Base-by-base conservation (phyloP, 2,113 vertebrate species). In the Podarcis muralis region DNA sequence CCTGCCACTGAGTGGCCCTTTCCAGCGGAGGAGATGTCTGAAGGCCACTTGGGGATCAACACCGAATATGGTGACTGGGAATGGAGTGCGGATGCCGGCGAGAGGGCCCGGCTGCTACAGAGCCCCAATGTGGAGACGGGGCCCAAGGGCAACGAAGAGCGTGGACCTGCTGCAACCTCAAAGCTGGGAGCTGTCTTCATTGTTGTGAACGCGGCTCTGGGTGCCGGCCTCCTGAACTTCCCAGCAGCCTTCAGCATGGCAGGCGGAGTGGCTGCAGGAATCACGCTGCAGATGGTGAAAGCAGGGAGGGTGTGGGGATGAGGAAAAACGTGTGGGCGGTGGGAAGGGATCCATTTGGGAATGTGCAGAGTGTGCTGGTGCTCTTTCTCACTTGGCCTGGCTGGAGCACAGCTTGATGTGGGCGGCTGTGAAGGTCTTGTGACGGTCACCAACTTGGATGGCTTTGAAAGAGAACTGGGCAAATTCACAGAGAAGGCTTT, bases 211-310 rank as follows among this genome's bases (percentile, higher is more conserved):
- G 99, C 99, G 2, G 99, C 99, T 0, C 95, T 99, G 0, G 99
- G 99, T 1, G 99, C 99, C 0, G 99, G 99, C 53, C 96, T 99
- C 65, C 98, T 99, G 72, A 99, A 99, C 95, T 99, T 99, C 90
- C 98, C 99, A 0, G 98, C 98, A 0, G 99, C 99, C 75, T 99
- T 99, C 96, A 98, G 94, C 94, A 98, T 98, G 87, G 99, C 99
- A 0, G 99, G 99, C 0, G 99, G 99, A 0, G 96, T 99, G 62
- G 98, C 96, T 0, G 98, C 98, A 0, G 98, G 98, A 76, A 94
- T 99, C 3, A 9, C 94, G 0, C 96, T 99, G 87, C 99, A 99
- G 93, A 98, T 99, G 98, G 99, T 99, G 93, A 97, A 97, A 90
- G 0, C 12, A 1, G 59, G 35, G 59, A 12, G 35, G 6, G 4